These are phyloP conservation scores for Bilobella aurantiaca DNA, from an alignment of 1,140 invertebrate species.

Conservation along the genomic window DNA sequence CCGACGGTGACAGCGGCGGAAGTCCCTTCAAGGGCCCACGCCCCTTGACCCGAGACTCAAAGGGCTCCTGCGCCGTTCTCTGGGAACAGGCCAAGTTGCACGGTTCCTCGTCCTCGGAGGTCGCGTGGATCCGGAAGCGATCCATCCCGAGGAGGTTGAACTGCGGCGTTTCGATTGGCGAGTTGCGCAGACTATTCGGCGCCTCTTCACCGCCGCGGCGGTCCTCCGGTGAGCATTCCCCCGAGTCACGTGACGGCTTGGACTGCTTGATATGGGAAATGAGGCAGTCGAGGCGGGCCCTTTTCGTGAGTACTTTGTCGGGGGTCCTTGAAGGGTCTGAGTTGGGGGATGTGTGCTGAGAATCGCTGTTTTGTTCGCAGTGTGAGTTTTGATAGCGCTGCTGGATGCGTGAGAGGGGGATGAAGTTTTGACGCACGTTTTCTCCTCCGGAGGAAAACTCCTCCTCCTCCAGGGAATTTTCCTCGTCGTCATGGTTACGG, in stretches of 20 bases:
- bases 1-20: slow-evolving; percentile 24
- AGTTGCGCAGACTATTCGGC: slow-evolving; percentile 22
- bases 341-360: background rate
- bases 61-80: background rate
- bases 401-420: slow-evolving; percentile 33
- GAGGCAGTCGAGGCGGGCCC: slow-evolving; percentile 34
- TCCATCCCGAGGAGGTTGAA: slow-evolving; percentile 20
- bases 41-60: background rate
- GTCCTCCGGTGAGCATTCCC: slow-evolving; percentile 27
- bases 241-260: slow-evolving; percentile 24
- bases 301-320: slow-evolving; percentile 29
- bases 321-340: background rate
- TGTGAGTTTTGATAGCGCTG: slow-evolving; percentile 25
- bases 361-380: background rate
- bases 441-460: slow-evolving; percentile 16
- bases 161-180: slow-evolving; percentile 9
- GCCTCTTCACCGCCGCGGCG: slow-evolving; percentile 26
- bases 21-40: slow-evolving; percentile 4
- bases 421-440: slow-evolving; percentile 20
- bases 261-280: slow-evolving; percentile 33
- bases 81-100: slow-evolving; percentile 27
- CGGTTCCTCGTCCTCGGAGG: slow-evolving; percentile 20
- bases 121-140: background rate
- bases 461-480: slow-evolving; percentile 4
- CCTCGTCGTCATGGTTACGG: slow-evolving; percentile 30